A percentile compares a stretch with the other conserved stretches of the same genome.
Evolutionary conservation across 2,797 vertebrate species (phyloP).

Genomic region (Carduelis carduelis): DNA sequence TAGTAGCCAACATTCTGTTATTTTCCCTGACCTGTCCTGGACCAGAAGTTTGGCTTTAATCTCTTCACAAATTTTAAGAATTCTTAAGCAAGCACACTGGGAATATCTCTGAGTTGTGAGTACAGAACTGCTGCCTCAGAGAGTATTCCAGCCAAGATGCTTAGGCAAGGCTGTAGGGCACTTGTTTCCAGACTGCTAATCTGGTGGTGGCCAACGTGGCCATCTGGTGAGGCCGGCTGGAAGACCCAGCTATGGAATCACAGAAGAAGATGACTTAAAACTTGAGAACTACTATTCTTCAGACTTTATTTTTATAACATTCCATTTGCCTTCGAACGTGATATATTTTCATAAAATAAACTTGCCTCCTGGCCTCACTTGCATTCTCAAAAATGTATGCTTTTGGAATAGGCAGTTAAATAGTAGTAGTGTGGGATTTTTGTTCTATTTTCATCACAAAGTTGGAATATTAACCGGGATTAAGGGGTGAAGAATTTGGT

Average conservation of each 20-base stretch:
- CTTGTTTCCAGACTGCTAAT: neutral
- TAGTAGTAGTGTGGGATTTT: neutral
- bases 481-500: neutral
- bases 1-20: neutral
- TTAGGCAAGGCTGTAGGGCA: neutral
- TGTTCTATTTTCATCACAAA: neutral
- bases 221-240: neutral
- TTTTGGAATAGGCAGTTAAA: neutral
- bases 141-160: neutral
- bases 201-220: neutral
- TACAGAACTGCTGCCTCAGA: neutral
- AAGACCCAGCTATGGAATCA: neutral
- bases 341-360: constrained; percentile 20
- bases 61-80: constrained; percentile 21
- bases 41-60: constrained; percentile 9
- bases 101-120: neutral
- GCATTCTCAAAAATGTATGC: neutral
- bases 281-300: neutral
- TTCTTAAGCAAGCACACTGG: neutral
- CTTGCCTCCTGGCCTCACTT: neutral
- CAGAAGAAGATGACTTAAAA: neutral
- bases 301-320: neutral
- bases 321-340: neutral
- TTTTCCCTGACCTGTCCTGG: constrained; percentile 3
- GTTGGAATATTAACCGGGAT: neutral